Conservation (phyloP, 2,113 vertebrate genomes). For the Rana temporaria region DNA sequence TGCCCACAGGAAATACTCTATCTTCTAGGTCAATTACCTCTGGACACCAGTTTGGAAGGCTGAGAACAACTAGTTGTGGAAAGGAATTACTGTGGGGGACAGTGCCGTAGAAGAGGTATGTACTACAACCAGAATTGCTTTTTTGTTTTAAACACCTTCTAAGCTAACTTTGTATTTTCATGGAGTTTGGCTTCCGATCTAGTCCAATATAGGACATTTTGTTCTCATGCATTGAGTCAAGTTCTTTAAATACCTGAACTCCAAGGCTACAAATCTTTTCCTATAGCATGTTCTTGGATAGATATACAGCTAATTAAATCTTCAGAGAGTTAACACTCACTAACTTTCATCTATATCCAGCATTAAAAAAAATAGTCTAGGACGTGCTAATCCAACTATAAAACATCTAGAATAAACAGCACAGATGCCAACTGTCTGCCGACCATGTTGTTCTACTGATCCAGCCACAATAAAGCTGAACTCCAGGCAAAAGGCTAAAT, state of each 20-base stretch:
- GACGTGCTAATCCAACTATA: slow-evolving; percentile 21
- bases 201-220: background rate
- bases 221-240: background rate
- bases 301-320: slow-evolving; percentile 1
- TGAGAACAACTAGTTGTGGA: no score
- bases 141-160: no score
- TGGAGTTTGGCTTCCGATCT: background rate
- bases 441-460: slow-evolving; percentile 15
- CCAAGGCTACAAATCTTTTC: background rate
- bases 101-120: no score
- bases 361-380: slow-evolving; percentile 19
- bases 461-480: slow-evolving; percentile 2
- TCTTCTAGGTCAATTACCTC: no score
- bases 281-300: background rate
- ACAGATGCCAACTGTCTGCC: background rate
- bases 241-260: slow-evolving; percentile 2
- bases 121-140: no score
- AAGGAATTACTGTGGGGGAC: no score
- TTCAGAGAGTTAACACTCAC: slow-evolving; percentile 2
- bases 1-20: no score
- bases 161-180: no score
- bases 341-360: slow-evolving; percentile 24
- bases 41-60: no score
- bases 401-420: background rate
- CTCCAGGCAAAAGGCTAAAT: no score